phyloP scores from a whole-genome alignment of 2,113 vertebrate species.

The Ariopsis seemanni region DNA sequence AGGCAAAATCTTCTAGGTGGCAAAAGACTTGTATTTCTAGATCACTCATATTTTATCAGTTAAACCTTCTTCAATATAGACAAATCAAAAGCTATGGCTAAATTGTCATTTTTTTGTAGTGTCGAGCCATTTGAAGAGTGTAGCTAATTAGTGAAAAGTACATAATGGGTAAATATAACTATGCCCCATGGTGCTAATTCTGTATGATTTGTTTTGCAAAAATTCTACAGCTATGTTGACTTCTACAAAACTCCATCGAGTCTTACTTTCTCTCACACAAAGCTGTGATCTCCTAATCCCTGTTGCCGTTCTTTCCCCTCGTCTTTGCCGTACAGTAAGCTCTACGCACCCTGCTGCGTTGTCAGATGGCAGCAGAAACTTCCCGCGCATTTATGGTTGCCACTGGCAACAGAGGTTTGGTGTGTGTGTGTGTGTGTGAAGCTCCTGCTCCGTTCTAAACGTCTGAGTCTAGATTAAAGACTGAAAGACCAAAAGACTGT shows the following conservation, averaged over 20 bases:
- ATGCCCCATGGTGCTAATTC: not conserved
- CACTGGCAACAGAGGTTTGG: conserved; percentile 52
- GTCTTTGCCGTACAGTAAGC: not conserved
- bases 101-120: not conserved
- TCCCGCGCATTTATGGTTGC: conserved; percentile 49
- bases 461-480: not conserved
- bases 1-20: no score
- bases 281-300: conserved; percentile 5
- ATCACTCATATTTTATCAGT: no score
- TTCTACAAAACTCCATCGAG: not conserved
- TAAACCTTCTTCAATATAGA: no score
- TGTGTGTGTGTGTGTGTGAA: not conserved
- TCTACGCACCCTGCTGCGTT: conserved; percentile 20
- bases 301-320: not conserved
- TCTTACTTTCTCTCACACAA: not conserved
- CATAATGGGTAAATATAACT: not conserved
- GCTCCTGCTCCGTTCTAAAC: conserved; percentile 14
- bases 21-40: no score
- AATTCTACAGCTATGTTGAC: not conserved
- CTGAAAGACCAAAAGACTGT: not conserved
- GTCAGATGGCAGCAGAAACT: conserved; percentile 49
- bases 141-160: not conserved
- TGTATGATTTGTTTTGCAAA: not conserved
- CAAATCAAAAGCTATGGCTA: not conserved
- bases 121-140: not conserved